Percentiles rank a stretch among this genome's conserved stretches.
phyloP scores from a whole-genome alignment of 2,113 vertebrate genomes.

The Apodemus sylvaticus region DNA sequence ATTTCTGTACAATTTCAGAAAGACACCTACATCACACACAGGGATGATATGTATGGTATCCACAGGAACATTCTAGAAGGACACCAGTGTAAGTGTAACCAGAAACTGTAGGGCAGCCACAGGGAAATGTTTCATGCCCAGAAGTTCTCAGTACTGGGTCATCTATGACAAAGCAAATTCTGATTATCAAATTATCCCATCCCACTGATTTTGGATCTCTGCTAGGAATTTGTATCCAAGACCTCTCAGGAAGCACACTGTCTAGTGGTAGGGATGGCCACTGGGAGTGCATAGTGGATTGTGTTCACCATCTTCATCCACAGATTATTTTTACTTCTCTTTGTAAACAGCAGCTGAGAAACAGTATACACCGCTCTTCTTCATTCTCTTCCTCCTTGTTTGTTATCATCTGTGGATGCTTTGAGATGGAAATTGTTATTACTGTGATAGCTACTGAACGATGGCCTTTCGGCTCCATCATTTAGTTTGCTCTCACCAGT shows the following conservation, averaged over 20 bases:
- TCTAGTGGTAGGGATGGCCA: neutral
- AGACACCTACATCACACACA: neutral
- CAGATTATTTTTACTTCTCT: neutral
- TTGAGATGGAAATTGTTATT: neutral
- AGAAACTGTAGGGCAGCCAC: neutral
- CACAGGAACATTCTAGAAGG: neutral
- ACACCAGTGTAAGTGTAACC: neutral
- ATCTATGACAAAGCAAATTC: neutral
- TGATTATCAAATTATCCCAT: neutral
- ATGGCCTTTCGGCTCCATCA: neutral
- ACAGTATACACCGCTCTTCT: no score
- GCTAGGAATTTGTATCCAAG: neutral
- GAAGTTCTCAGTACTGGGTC: neutral
- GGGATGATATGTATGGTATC: neutral
- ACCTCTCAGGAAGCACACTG: neutral
- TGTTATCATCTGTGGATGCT: neutral
- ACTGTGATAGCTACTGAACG: neutral
- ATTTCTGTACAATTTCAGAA: neutral
- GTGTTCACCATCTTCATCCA: neutral
- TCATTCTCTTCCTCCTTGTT: neutral
- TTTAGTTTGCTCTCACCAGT: neutral
- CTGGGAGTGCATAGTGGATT: neutral
- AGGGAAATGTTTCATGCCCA: no score
- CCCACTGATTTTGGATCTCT: neutral
- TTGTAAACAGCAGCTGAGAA: neutral